phyloP scores from a whole-genome alignment of 2,888 invertebrate genomes.

The Coleophora flavipennella region DNA sequence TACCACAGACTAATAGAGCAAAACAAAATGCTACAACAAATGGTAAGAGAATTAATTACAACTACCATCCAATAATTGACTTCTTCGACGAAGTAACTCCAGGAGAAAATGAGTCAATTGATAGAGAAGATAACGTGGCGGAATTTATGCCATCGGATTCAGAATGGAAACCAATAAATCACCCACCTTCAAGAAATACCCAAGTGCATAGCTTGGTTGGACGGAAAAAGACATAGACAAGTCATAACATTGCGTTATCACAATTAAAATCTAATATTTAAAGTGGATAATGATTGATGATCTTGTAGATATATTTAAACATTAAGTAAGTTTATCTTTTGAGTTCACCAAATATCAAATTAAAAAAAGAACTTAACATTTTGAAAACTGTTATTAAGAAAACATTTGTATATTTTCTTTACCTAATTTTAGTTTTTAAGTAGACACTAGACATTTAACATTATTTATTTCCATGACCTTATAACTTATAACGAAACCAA shows the following conservation, averaged over 20 bases:
- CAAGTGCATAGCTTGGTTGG: conserved; percentile 24
- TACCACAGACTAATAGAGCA: conserved; percentile 22
- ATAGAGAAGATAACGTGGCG: conserved; percentile 48
- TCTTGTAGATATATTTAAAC: not conserved
- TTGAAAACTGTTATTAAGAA: too few relatives aligned
- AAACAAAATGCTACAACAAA: conserved; percentile 34
- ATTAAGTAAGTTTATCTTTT: too few relatives aligned
- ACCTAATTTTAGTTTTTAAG: conserved; percentile 11
- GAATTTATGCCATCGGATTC: conserved; percentile 44
- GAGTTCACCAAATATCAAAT: not conserved
- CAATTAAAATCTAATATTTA: conserved; percentile 21
- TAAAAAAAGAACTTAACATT: not conserved
- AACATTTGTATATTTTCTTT: too few relatives aligned
- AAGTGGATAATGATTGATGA: not conserved
- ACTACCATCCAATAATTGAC: conserved; percentile 87
- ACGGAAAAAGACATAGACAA: conserved; percentile 31
- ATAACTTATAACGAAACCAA: conserved; percentile 44
- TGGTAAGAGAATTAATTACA: conserved; percentile 80
- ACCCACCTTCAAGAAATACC: conserved; percentile 35
- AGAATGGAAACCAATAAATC: conserved; percentile 66
- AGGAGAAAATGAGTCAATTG: conserved; percentile 43
- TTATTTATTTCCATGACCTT: conserved; percentile 8
- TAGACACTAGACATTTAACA: conserved; percentile 7
- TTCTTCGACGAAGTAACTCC: conserved; percentile 75
- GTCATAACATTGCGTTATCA: conserved; percentile 14